These are phyloP conservation scores for Pionites leucogaster DNA, from an alignment of 2,113 vertebrate species.

Conservation along the genomic window DNA sequence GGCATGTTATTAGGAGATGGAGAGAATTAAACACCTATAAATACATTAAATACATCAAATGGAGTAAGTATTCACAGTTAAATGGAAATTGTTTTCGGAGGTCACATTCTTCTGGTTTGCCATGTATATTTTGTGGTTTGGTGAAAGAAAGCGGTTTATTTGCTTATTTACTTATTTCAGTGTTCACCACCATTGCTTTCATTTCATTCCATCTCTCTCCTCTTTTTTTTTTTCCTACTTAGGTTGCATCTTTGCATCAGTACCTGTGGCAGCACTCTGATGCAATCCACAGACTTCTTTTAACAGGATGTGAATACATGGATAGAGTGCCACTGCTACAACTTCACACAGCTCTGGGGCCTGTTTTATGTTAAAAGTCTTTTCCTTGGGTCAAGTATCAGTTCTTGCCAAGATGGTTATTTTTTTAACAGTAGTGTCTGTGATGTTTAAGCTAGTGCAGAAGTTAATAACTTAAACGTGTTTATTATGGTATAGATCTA, in stretches of 20 bases:
- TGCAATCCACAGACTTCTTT: not conserved
- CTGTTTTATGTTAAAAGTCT: not conserved
- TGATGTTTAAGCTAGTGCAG: not conserved
- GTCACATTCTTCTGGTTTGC: not conserved
- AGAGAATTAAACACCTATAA: conserved; percentile 35
- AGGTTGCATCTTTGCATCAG: not conserved
- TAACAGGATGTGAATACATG: accelerated
- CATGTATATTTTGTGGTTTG: not conserved
- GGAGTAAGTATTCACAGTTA: not conserved
- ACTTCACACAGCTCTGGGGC: not conserved
- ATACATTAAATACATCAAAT: conserved; percentile 27
- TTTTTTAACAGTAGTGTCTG: not conserved
- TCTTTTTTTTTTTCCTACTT: not conserved
- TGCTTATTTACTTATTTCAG: not conserved
- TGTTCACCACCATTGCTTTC: not conserved
- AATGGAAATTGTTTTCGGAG: not conserved
- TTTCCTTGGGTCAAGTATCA: not conserved
- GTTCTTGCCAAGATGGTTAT: not conserved
- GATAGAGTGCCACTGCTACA: not conserved
- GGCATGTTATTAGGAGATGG: not conserved
- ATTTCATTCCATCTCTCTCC: not conserved
- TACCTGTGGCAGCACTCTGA: not conserved
- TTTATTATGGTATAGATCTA: not conserved
- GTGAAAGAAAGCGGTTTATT: not conserved
- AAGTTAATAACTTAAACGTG: not conserved